These are phyloP conservation scores for Meloidogyne chitwoodi DNA, from an alignment of 1,140 invertebrate species.

Conservation along the genomic window DNA sequence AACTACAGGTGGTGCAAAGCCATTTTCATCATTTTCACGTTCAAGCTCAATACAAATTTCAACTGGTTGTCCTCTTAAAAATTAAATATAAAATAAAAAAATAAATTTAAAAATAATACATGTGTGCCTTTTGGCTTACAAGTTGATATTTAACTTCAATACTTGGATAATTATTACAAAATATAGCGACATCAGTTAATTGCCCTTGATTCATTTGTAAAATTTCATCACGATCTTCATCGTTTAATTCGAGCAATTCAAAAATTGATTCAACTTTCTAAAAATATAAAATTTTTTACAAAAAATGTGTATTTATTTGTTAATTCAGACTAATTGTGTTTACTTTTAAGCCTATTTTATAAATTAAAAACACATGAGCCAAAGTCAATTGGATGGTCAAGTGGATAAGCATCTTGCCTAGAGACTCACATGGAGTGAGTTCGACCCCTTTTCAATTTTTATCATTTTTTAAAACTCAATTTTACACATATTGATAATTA, in stretches of 20 bases:
- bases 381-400: too few relatives aligned
- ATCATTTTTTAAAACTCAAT: too few relatives aligned
- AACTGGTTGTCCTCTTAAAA: constrained; percentile 63
- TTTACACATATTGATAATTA: too few relatives aligned
- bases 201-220: constrained; percentile 78
- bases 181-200: constrained; percentile 93
- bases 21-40: constrained; percentile 81
- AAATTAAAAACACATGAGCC: too few relatives aligned
- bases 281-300: constrained; percentile 72
- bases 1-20: constrained; percentile 93
- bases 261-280: constrained; percentile 73
- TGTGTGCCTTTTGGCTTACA: constrained; percentile 70
- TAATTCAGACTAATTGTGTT: too few relatives aligned
- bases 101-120: constrained; percentile 18
- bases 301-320: too few relatives aligned
- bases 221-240: constrained; percentile 80
- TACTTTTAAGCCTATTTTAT: too few relatives aligned
- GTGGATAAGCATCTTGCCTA: too few relatives aligned
- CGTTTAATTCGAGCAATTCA: constrained; percentile 96
- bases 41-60: constrained; percentile 87
- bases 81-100: constrained; percentile 69
- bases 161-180: constrained; percentile 98
- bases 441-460: too few relatives aligned
- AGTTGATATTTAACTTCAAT: constrained; percentile 93
- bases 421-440: too few relatives aligned